Evolutionary conservation across 2,888 invertebrate genomes (phyloP).

Genomic region (Blastobasis lacticolella): DNA sequence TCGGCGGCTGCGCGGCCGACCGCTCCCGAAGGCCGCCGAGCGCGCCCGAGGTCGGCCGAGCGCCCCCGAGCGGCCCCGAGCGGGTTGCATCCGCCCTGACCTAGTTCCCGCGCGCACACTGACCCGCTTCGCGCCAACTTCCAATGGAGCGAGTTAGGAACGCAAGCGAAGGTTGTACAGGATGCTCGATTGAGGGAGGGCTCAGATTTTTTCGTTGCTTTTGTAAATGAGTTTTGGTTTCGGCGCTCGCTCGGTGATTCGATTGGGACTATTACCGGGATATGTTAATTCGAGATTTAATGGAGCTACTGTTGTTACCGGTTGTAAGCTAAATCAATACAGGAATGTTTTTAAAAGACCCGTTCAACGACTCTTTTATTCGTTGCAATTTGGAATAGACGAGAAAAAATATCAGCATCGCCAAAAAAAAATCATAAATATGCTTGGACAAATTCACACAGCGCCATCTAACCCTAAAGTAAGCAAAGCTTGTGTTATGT

Average conservation of each 20-base stretch:
- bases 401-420: too few relatives aligned
- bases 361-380: too few relatives aligned
- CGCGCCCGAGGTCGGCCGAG: constrained; percentile 25
- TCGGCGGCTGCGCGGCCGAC: constrained; percentile 41
- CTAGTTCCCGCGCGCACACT: constrained; percentile 60
- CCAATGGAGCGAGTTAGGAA: constrained; percentile 25
- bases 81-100: constrained; percentile 58
- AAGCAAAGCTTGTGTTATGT: too few relatives aligned
- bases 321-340: background rate
- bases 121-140: constrained; percentile 36
- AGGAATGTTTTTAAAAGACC: too few relatives aligned
- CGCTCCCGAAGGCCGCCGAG: constrained; percentile 35
- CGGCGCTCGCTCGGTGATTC: too few relatives aligned
- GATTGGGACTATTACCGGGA: constrained; percentile 11
- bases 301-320: constrained; percentile 12
- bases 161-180: constrained; percentile 19
- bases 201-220: too few relatives aligned
- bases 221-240: too few relatives aligned
- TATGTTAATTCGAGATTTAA: background rate
- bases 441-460: too few relatives aligned
- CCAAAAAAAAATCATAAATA: too few relatives aligned
- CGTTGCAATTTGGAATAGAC: too few relatives aligned
- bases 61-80: constrained; percentile 30
- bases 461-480: too few relatives aligned
- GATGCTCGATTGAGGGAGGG: too few relatives aligned